Conservation (phyloP, 2,113 vertebrate genomes). For the Trinectes maculatus region DNA sequence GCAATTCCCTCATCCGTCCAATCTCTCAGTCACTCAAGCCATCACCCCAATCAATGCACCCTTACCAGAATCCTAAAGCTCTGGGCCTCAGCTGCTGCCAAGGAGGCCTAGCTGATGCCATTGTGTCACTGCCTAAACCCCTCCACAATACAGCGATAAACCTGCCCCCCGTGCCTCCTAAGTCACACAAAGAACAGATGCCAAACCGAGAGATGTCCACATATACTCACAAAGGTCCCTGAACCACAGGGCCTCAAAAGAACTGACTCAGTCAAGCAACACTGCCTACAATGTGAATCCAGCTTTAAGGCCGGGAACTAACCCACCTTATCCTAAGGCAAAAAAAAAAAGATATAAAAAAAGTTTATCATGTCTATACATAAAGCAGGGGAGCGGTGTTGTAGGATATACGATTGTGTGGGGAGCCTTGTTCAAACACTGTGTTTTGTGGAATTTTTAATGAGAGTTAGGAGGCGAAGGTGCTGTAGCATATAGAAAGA, state of each 20-base stretch:
- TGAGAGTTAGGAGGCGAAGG: constrained; percentile 61
- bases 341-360: constrained; percentile 8
- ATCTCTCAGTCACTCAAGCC: constrained; percentile 67
- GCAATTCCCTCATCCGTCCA: constrained; percentile 68
- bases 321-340: neutral
- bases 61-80: constrained; percentile 63
- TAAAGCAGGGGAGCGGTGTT: neutral
- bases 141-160: constrained; percentile 61
- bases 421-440: constrained; percentile 61
- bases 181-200: constrained; percentile 44
- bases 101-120: constrained; percentile 57
- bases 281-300: neutral
- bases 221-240: constrained; percentile 51
- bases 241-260: constrained; percentile 17
- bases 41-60: constrained; percentile 64
- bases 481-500: constrained; percentile 57
- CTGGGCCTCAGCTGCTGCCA: constrained; percentile 55
- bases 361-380: constrained; percentile 32
- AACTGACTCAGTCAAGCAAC: constrained; percentile 16
- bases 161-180: constrained; percentile 50
- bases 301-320: neutral
- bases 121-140: constrained; percentile 64
- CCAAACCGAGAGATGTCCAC: constrained; percentile 50
- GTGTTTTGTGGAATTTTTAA: constrained; percentile 64
- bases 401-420: constrained; percentile 41